Base-by-base conservation (phyloP, 2,797 vertebrate genomes). In the Myoxocephalus aenaeus region DNA sequence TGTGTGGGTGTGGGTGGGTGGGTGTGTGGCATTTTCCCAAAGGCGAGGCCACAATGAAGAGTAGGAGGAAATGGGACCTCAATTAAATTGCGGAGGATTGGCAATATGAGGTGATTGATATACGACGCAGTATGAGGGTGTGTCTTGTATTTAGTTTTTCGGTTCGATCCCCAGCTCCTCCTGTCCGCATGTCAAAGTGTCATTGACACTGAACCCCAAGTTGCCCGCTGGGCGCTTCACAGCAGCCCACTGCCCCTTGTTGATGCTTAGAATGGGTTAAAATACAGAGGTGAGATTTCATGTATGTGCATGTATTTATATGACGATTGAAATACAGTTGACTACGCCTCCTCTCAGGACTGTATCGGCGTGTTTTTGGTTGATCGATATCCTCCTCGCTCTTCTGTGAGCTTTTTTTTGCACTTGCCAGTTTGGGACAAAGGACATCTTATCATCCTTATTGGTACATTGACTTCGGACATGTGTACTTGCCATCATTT, bases 61-160 rank as follows among this genome's bases (percentile, higher is more conserved):
- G 32, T 22, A n/a, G 25, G 56, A 82, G 85, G 69, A 84, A 78
- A 80, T 79, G 44, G 73, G 53, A 50, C 7, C 3, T 40, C 79
- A 73, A 34, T 80, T 77, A 0, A 71, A 40, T 79, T 53, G 2
- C 44, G 32, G 27, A 48, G 14, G 59, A 58, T 34, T 17, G n/a
- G 34, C n/a, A 46, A 0, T 25, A 44, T 38, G 56, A 29, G 22
- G 4, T 2, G 42, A n/a, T 11, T 57, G 44, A 75, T 53, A 8
- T 1, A 3, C 18, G 18, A 29, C 2, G 25, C 66, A 64, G 18
- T 7, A 3, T 57, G 0, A 58, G 79, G 69, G 62, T 54, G 64
- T 61, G 58, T 53, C 62, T 32, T 51, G 18, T 6, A 20, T 34
- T 29, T 59, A 10, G 17, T 58, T 29, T 38, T n/a, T n/a, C 7